Evolutionary conservation across 2,797 vertebrate species (phyloP).

Genomic region (Neostethus bicornis): DNA sequence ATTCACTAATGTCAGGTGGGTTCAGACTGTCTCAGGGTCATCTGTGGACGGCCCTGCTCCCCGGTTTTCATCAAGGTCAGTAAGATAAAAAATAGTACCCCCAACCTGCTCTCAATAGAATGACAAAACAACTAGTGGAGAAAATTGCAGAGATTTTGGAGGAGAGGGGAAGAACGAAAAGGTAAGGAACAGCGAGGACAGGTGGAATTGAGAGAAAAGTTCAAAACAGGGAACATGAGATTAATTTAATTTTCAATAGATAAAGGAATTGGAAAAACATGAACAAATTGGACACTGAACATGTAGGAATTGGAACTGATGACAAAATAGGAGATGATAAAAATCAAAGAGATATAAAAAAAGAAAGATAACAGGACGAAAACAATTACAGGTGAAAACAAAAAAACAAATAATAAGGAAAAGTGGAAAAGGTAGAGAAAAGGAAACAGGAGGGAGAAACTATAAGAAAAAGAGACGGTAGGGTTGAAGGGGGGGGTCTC

Average conservation of each 20-base stretch:
- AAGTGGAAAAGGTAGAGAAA: slow-evolving; percentile 22
- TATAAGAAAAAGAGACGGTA: slow-evolving; percentile 24
- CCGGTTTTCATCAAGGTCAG: slow-evolving; percentile 66
- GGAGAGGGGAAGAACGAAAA: slow-evolving; percentile 6
- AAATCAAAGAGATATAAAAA: slow-evolving; percentile 1
- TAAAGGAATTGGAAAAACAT: background rate
- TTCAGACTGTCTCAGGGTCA: slow-evolving; percentile 63
- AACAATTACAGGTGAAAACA: slow-evolving; percentile 10
- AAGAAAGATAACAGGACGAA: slow-evolving; percentile 5
- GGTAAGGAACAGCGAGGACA: background rate
- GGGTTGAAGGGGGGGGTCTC: slow-evolving; percentile 60
- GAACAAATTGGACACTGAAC: background rate
- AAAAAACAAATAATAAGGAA: slow-evolving; percentile 36
- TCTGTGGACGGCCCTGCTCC: slow-evolving; percentile 48
- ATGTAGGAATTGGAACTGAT: slow-evolving; percentile 7
- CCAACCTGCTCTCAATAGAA: slow-evolving; percentile 49
- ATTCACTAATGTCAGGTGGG: slow-evolving; percentile 79
- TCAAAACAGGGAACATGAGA: background rate
- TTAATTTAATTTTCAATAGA: background rate
- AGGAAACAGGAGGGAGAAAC: slow-evolving; percentile 38
- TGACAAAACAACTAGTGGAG: slow-evolving; percentile 44
- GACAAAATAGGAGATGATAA: slow-evolving; percentile 3
- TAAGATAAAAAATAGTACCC: slow-evolving; percentile 63
- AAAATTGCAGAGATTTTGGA: slow-evolving; percentile 40
- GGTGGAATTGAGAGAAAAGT: background rate